Evolutionary conservation across 2,888 invertebrate species (phyloP).

Genomic region (Orthosia gracilis): DNA sequence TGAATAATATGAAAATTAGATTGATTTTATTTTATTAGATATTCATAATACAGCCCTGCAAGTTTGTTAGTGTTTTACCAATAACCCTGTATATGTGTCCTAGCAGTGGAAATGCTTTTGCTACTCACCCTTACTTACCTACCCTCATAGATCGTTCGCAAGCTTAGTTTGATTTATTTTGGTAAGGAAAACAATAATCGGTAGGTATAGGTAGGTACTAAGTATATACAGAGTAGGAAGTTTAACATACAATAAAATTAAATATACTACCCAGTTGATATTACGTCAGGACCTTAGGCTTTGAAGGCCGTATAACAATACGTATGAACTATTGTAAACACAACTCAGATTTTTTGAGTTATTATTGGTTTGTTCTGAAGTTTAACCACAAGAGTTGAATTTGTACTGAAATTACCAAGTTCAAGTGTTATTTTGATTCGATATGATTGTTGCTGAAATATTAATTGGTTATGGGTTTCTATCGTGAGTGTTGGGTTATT

Average conservation of each 20-base stretch:
- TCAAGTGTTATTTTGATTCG: neutral
- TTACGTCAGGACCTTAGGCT: neutral
- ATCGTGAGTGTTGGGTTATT: constrained; percentile 3
- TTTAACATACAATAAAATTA: no score
- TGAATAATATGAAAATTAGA: no score
- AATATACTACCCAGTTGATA: neutral
- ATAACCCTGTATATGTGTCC: no score
- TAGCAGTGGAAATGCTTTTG: no score
- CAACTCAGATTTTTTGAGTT: neutral
- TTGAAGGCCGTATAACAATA: neutral
- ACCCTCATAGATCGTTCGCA: neutral
- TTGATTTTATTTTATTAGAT: no score
- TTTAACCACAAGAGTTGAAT: neutral
- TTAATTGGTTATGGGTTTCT: neutral
- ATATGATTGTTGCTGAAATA: neutral
- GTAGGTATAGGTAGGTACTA: no score
- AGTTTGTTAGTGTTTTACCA: no score
- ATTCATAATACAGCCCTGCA: no score
- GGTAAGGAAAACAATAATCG: no score
- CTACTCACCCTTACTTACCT: no score
- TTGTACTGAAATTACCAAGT: constrained; percentile 3
- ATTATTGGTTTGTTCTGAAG: neutral
- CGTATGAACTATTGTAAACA: neutral
- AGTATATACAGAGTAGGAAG: no score
- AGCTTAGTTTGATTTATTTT: neutral